Conservation (phyloP, 2,888 invertebrate genomes). For the Sesia bembeciformis region DNA sequence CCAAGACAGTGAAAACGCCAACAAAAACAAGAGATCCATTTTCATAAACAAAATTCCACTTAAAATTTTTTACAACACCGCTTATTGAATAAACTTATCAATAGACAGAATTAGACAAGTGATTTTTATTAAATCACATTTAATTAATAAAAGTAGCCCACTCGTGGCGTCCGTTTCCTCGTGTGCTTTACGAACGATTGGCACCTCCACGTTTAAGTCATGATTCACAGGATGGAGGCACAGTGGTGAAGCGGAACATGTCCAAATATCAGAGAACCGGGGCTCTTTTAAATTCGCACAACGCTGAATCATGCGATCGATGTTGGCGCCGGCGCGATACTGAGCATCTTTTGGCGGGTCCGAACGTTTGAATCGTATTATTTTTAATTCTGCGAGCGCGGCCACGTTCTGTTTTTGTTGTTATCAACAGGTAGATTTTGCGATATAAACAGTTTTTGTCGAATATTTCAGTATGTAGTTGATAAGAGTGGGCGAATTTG, state of each 20-base stretch:
- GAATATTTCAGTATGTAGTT: too few species aligned
- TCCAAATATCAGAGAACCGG: slow-evolving; percentile 41
- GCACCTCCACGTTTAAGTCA: slow-evolving; percentile 33
- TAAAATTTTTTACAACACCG: slow-evolving; percentile 17
- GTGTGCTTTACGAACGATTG: slow-evolving; percentile 35
- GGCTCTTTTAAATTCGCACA: slow-evolving; percentile 28
- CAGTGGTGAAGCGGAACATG: slow-evolving; percentile 58
- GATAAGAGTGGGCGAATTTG: too few species aligned
- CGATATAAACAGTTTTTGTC: neutral
- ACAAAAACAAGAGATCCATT: slow-evolving; percentile 46
- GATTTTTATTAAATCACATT: neutral
- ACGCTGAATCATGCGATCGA: slow-evolving; percentile 54
- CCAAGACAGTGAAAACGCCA: slow-evolving; percentile 45
- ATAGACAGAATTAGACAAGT: neutral
- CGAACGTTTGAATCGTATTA: neutral
- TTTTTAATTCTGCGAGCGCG: neutral
- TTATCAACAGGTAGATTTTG: neutral
- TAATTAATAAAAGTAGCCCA: neutral
- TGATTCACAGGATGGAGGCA: slow-evolving; percentile 59
- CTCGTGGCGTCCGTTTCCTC: slow-evolving; percentile 9
- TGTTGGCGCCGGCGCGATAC: slow-evolving; percentile 56
- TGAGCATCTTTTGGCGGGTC: slow-evolving; percentile 15
- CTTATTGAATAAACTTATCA: neutral
- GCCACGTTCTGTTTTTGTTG: neutral
- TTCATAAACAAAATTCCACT: slow-evolving; percentile 31